Percentiles rank a stretch among this genome's conserved stretches.
Conservation (phyloP, 2,797 vertebrate genomes). For the Clarias pachynema region DNA sequence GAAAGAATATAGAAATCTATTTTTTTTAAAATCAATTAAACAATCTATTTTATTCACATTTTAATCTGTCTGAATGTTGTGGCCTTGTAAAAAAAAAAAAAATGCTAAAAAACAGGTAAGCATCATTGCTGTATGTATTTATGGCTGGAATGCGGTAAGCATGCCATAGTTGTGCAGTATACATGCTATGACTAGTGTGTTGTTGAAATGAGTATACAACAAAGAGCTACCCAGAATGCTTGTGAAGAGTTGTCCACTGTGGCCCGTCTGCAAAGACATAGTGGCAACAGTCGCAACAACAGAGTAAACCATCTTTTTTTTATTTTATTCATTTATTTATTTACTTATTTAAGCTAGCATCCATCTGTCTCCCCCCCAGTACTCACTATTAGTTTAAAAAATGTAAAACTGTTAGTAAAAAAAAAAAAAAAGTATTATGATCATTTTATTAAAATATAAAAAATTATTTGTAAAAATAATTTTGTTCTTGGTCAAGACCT, state of each 20-base stretch:
- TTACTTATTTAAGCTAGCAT: conserved; percentile 25
- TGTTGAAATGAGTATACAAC: conserved; percentile 9
- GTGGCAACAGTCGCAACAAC: conserved; percentile 23
- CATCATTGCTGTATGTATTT: neutral
- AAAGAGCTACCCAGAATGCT: conserved; percentile 23
- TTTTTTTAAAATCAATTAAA: neutral
- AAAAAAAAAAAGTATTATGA: too few relatives aligned
- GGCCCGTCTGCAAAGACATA: conserved; percentile 24
- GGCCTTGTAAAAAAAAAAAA: neutral
- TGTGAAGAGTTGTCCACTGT: conserved; percentile 19
- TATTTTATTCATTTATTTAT: neutral
- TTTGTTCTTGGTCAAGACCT: too few relatives aligned
- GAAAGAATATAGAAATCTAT: neutral
- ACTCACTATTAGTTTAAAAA: neutral
- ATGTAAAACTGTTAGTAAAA: too few relatives aligned
- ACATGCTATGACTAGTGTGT: neutral
- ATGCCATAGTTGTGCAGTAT: neutral
- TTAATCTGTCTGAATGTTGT: neutral
- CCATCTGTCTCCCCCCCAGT: conserved; percentile 26
- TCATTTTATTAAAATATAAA: too few relatives aligned
- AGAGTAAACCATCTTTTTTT: conserved; percentile 45
- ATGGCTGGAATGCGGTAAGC: neutral
- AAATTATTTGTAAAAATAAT: too few relatives aligned
- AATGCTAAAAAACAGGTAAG: neutral
- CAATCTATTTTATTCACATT: neutral